A percentile compares a stretch with the other conserved stretches of the same genome.
These are phyloP conservation scores for Caenorhabditis wallacei DNA, from an alignment of 2,888 invertebrate species.

Conservation along the genomic window DNA sequence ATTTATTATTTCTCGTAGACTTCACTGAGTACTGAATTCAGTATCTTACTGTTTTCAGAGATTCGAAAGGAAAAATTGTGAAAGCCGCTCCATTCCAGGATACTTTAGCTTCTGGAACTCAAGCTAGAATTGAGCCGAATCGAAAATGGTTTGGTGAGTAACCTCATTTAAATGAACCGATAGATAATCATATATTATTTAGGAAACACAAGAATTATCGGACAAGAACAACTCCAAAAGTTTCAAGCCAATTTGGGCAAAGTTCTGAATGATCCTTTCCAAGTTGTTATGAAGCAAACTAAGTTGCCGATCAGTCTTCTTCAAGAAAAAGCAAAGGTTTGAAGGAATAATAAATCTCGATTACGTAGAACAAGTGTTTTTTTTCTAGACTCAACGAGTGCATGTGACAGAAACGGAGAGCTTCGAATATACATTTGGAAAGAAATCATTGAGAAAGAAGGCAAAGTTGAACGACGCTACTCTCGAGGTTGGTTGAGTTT, in stretches of 20 bases:
- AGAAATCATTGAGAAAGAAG: conserved; percentile 93
- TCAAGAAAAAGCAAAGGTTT: conserved; percentile 89
- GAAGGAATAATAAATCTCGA: conserved; percentile 13
- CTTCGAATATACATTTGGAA: conserved; percentile 95
- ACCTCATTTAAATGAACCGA: background rate
- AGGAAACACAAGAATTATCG: conserved; percentile 94
- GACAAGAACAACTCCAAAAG: conserved; percentile 88
- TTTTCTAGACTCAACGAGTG: conserved; percentile 92
- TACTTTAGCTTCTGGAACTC: conserved; percentile 91
- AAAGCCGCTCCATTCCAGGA: conserved; percentile 97
- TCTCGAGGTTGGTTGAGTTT: conserved; percentile 86
- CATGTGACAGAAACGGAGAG: conserved; percentile 97
- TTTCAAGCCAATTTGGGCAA: conserved; percentile 94
- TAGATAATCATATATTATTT: background rate
- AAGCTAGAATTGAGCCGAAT: conserved; percentile 96
- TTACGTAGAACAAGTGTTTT: conserved; percentile 1
- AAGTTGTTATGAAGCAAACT: conserved; percentile 97
- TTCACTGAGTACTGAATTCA: background rate
- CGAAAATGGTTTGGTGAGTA: conserved; percentile 95
- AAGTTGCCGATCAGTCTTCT: conserved; percentile 94
- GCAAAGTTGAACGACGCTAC: conserved; percentile 89
- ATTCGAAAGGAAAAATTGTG: conserved; percentile 91
- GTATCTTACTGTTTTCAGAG: conserved; percentile 84
- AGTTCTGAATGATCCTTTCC: conserved; percentile 95
- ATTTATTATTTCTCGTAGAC: background rate